phyloP scores from a whole-genome alignment of 2,888 invertebrate genomes.

The Trachelus troglodyta region DNA sequence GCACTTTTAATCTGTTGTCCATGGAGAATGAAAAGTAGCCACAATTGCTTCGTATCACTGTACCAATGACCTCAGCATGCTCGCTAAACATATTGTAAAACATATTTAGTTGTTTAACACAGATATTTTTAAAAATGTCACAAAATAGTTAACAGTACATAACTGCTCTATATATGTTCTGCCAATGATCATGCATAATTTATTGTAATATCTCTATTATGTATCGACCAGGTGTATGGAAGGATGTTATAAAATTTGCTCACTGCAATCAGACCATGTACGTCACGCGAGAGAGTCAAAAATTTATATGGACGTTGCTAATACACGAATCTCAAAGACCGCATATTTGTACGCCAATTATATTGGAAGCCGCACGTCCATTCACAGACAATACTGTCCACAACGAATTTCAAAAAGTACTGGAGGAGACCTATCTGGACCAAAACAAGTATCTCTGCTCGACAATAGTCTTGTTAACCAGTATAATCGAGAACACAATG shows the following conservation, averaged over 20 bases:
- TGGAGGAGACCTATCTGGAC: slow-evolving; percentile 66
- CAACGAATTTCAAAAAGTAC: slow-evolving; percentile 46
- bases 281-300: slow-evolving; percentile 75
- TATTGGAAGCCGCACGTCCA: slow-evolving; percentile 71
- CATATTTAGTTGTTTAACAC: slow-evolving; percentile 8
- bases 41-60: not conserved
- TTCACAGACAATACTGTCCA: slow-evolving; percentile 70
- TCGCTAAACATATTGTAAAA: not conserved
- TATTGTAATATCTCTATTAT: not conserved
- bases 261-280: slow-evolving; percentile 78
- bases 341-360: slow-evolving; percentile 69
- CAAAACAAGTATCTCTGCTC: slow-evolving; percentile 58
- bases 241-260: slow-evolving; percentile 73
- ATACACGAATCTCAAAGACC: slow-evolving; percentile 46
- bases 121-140: not conserved
- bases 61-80: not conserved
- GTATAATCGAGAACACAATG: slow-evolving; percentile 54
- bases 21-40: not conserved
- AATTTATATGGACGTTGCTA: slow-evolving; percentile 68
- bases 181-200: not conserved
- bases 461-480: slow-evolving; percentile 54
- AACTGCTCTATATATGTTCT: not conserved
- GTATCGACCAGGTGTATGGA: slow-evolving; percentile 73
- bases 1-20: not conserved
- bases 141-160: not conserved